Base-by-base conservation (phyloP, 2,888 invertebrate species). In the Lithophane leautieri region DNA sequence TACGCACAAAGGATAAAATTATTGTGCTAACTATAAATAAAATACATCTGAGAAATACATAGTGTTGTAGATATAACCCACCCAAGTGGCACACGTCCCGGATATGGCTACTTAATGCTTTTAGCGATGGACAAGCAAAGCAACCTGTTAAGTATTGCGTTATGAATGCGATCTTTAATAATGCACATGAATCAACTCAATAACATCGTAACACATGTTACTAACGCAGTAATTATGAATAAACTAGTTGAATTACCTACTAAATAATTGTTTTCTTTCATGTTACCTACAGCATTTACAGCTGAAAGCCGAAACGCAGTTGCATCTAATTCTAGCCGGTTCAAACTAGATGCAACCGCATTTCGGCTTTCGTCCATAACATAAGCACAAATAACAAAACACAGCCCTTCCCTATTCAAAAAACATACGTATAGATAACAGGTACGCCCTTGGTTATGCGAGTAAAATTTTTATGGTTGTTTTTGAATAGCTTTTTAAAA, bases 401-500 rank as follows among this genome's bases (percentile, higher is more conserved):
- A 42, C 63, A 58, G 52, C 40, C 47, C 56, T 60, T 61, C 62
- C n/a, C 72, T 73, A 78, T 79, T 83, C 60, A 78, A 68, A 61
- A 66, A 77, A 58, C 54, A 79, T 69, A 71, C 34, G 66, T 81
- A 54, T 78, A 58, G 19, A 76, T 44, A 74, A 63, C 62, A 76
- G 70, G 68, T 71, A 63, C 54, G 68, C 74, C 78, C 69, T 84
- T 76, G 61, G 79, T 79, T 79, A 86, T 78, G 76, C 72, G 69
- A 81, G 82, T 85, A 81, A 82, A 79, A 73, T 78, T 76, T 76
- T 79, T 79, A 84, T 87, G 82, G 83, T 78, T 79, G 72, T 83
- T 84, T 85, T 86, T 88, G 86, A 84, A 88, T 82, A 87, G 76
- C 75, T 79, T 87, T 89, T 89, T 83, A 80, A 84, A 88, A 88